phyloP scores from a whole-genome alignment of 1,140 invertebrate species.

The Bilobella aurantiaca region DNA sequence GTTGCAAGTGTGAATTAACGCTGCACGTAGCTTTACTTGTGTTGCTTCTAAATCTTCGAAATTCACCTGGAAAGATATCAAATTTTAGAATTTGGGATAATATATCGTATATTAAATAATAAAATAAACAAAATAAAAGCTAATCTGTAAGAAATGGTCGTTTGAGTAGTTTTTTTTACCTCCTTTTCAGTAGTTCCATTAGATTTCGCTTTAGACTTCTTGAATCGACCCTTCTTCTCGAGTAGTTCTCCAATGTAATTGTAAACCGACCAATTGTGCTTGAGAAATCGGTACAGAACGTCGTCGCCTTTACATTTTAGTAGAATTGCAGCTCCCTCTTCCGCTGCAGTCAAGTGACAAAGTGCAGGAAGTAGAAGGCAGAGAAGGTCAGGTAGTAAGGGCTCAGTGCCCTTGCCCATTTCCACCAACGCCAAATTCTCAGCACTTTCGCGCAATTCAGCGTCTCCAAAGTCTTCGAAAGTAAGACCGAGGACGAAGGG shows the following conservation, averaged over 20 bases:
- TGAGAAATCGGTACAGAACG: slow-evolving; percentile 63
- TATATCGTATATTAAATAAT: too few relatives aligned
- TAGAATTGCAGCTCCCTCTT: slow-evolving; percentile 68
- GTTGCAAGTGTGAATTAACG: slow-evolving; percentile 77
- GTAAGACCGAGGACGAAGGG: slow-evolving; percentile 66
- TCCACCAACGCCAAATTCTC: slow-evolving; percentile 37
- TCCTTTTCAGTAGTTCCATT: too few relatives aligned
- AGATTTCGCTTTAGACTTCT: too few relatives aligned
- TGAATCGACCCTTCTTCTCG: slow-evolving; percentile 25
- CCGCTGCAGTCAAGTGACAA: slow-evolving; percentile 81
- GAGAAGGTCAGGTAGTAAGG: slow-evolving; percentile 60
- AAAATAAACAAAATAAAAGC: too few relatives aligned
- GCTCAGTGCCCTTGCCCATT: slow-evolving; percentile 45
- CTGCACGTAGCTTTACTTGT: slow-evolving; percentile 45
- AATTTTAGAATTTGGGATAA: too few relatives aligned
- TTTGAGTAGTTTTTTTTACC: too few relatives aligned
- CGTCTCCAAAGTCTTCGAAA: slow-evolving; percentile 64
- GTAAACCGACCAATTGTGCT: slow-evolving; percentile 73
- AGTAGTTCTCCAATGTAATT: slow-evolving; percentile 46
- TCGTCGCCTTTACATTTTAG: slow-evolving; percentile 63
- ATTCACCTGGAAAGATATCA: too few relatives aligned
- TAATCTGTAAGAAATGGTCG: too few relatives aligned
- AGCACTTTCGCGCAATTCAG: slow-evolving; percentile 27
- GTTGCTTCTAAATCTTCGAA: slow-evolving; percentile 26
- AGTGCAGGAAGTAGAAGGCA: slow-evolving; percentile 71